Base-by-base conservation (phyloP, 2,888 invertebrate genomes). In the Yponomeuta sedellus region DNA sequence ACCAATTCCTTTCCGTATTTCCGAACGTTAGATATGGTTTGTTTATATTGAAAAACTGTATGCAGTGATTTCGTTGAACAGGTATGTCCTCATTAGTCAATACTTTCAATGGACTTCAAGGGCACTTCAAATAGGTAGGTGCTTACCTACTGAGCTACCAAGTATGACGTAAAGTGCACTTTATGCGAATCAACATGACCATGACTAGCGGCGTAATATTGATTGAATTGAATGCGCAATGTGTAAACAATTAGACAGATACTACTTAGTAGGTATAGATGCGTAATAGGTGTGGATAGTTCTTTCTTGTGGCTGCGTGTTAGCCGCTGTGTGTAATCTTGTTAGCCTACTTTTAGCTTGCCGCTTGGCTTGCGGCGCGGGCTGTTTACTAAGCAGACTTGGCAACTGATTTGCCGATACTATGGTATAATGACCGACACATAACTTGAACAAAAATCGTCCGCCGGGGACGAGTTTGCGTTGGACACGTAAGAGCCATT, bases 271-370 rank as follows among this genome's bases (percentile, higher is more conserved):
- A 61, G 2, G 25, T 61, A 61, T 58, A 58, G 59, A 25, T 59
- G 59, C 4, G 59, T 25, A 59, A 20, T 20, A 12, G 1, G 1
- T 59, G 25, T 20, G 20, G 12, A 59, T 59, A 22, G 6, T 34
- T 57, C 58, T 19, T 63, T 63, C 63, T 63, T 63, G 63, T 63
- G 72, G 69, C 71, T 71, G 73, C 74, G 70, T 72, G 74, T 70
- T 70, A 69, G 71, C 75, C 19, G 63, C 40, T 16, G 22, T 59
- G 73, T 68, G 71, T 86, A 85, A 86, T 85, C 83, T 79, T 80
- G 79, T 86, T 86, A 86, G 80, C 80, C 81, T 80, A 82, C 77
- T 85, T 85, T 78, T 72, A 80, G 78, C 75, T 74, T 62, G 16
- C 39, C n/a, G 62, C 62, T 62, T 62, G n/a, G 62, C 39, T 62